Conservation (phyloP, 2,797 vertebrate genomes). For the Peromyscus attwateri region DNA sequence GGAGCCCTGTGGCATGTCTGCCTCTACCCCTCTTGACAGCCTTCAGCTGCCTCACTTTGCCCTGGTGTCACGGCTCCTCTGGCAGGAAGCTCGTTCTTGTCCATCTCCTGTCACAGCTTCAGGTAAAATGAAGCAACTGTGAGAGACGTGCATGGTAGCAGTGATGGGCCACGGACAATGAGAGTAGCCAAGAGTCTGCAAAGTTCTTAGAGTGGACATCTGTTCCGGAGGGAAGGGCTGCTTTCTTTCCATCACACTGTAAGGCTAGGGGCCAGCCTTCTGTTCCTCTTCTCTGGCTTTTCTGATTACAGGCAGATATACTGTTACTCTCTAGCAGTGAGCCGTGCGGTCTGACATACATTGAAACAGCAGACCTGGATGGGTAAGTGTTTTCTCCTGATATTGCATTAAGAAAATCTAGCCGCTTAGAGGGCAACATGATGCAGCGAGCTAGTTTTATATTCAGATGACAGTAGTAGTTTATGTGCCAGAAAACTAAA, state of each 20-base stretch:
- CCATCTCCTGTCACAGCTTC: background rate
- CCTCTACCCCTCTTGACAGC: background rate
- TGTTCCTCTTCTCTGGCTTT: slow-evolving; percentile 69
- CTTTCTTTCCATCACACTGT: background rate
- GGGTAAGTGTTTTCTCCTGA: slow-evolving; percentile 90
- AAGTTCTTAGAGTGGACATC: slow-evolving; percentile 25
- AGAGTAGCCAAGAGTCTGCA: background rate
- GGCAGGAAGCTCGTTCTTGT: slow-evolving; percentile 29
- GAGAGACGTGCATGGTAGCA: background rate
- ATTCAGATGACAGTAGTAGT: background rate
- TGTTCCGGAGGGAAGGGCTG: background rate
- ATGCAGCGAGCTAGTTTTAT: background rate
- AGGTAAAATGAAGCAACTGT: slow-evolving; percentile 13
- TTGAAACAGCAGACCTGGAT: slow-evolving; percentile 96
- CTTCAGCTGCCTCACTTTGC: slow-evolving; percentile 18
- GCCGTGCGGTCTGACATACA: slow-evolving; percentile 94
- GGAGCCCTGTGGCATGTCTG: background rate
- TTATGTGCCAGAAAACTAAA: slow-evolving; percentile 35
- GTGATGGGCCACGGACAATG: slow-evolving; percentile 24
- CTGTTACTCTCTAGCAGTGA: slow-evolving; percentile 96
- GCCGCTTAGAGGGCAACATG: background rate
- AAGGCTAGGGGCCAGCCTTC: background rate
- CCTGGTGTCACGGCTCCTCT: background rate
- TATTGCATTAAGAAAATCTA: background rate
- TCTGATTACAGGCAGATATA: slow-evolving; percentile 92